Conservation (phyloP, 2,797 vertebrate genomes). For the Myotis vivesi region DNA sequence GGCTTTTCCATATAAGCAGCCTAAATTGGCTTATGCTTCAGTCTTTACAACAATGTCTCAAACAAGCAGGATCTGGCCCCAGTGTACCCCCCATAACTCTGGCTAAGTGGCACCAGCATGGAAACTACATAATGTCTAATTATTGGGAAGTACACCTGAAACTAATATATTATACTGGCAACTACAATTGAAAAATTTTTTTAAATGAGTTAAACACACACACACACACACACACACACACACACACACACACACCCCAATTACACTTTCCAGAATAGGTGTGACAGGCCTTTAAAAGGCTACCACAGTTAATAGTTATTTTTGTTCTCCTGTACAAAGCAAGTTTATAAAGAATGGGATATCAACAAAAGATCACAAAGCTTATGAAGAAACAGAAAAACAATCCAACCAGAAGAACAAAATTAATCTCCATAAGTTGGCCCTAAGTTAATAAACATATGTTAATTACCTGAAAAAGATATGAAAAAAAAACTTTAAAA, state of each 20-base stretch:
- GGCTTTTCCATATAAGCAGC: background rate
- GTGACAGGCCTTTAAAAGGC: background rate
- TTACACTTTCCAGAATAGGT: background rate
- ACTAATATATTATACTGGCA: background rate
- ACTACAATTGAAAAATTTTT: background rate
- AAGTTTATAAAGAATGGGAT: background rate
- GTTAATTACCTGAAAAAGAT: background rate
- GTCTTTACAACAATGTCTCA: too few relatives aligned
- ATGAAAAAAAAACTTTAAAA: background rate
- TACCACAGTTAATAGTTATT: background rate
- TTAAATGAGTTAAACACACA: too few relatives aligned
- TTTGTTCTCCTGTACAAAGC: background rate
- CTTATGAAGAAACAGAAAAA: background rate
- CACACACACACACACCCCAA: background rate
- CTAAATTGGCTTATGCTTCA: background rate
- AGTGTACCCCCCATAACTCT: background rate
- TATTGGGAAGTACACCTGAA: background rate
- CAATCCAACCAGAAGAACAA: background rate
- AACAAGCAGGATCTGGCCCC: background rate
- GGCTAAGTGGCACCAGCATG: background rate
- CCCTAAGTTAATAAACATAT: background rate
- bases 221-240: too few relatives aligned
- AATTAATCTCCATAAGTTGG: background rate
- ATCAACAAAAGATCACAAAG: background rate
- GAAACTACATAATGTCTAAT: too few relatives aligned